Evolutionary conservation across 2,888 invertebrate species (phyloP).

Genomic region (Cremastinae sp.): DNA sequence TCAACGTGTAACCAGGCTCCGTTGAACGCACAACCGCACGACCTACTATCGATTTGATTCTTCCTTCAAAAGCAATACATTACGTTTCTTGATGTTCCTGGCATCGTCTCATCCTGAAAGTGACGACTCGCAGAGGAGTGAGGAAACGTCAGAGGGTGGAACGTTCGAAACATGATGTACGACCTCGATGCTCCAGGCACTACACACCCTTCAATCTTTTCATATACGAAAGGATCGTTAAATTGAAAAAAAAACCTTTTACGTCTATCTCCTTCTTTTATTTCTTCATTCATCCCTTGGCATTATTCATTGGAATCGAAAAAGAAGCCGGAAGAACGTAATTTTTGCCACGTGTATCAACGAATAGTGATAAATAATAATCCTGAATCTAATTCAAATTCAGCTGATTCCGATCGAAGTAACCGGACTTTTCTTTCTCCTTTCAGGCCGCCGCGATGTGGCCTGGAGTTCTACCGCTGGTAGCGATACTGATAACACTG

Average conservation of each 20-base stretch:
- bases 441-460: slow-evolving; percentile 80
- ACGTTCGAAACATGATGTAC: slow-evolving; percentile 18
- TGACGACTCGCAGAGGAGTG: slow-evolving; percentile 15
- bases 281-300: no score
- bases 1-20: slow-evolving; percentile 10
- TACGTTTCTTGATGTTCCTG: slow-evolving; percentile 45
- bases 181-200: slow-evolving; percentile 17
- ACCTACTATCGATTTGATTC: slow-evolving; percentile 45
- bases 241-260: slow-evolving; percentile 1
- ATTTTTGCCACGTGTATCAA: no score
- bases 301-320: no score
- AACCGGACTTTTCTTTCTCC: slow-evolving; percentile 61
- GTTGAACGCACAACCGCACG: not conserved
- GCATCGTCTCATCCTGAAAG: slow-evolving; percentile 23
- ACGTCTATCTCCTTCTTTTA: no score
- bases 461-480: slow-evolving; percentile 79
- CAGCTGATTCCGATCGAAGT: no score
- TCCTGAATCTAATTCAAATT: no score
- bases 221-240: slow-evolving; percentile 4
- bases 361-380: no score
- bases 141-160: slow-evolving; percentile 1
- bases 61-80: slow-evolving; percentile 51
- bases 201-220: slow-evolving; percentile 24
- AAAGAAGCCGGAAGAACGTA: no score
- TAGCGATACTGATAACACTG: slow-evolving; percentile 77